These are phyloP conservation scores for Pseudochromis fuscus DNA, from an alignment of 2,797 vertebrate genomes.

Conservation along the genomic window DNA sequence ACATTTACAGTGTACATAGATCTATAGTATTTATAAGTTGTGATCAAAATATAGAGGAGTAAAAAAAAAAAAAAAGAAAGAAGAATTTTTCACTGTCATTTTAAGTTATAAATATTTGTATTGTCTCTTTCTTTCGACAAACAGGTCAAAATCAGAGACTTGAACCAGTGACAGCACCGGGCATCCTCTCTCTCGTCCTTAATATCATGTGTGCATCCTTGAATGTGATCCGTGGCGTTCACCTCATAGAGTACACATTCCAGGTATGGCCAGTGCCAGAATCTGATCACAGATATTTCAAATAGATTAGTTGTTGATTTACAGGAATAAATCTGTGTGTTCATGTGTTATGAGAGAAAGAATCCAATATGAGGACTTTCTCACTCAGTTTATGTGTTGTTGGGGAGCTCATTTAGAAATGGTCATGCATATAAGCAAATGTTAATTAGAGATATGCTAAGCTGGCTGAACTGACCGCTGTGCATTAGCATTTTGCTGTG, in stretches of 20 bases:
- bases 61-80: no score
- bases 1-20: neutral
- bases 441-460: conserved; percentile 12
- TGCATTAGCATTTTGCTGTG: conserved; percentile 32
- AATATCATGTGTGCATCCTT: conserved; percentile 97
- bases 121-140: neutral
- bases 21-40: neutral
- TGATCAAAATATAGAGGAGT: no score
- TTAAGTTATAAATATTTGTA: neutral
- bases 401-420: conserved; percentile 12
- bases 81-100: neutral
- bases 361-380: neutral
- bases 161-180: conserved; percentile 89
- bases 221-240: conserved; percentile 94
- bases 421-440: neutral
- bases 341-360: neutral
- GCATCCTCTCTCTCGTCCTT: conserved; percentile 93
- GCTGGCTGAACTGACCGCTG: conserved; percentile 1
- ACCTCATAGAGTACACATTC: conserved; percentile 92
- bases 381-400: neutral
- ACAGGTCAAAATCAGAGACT: conserved; percentile 88
- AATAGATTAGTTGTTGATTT: neutral
- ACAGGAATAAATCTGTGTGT: no score
- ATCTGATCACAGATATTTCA: neutral
- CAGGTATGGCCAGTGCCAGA: conserved; percentile 84